Percentiles rank a stretch among this genome's conserved stretches.
These are phyloP conservation scores for Xestia rhomboidea DNA, from an alignment of 2,888 invertebrate genomes.

Conservation along the genomic window DNA sequence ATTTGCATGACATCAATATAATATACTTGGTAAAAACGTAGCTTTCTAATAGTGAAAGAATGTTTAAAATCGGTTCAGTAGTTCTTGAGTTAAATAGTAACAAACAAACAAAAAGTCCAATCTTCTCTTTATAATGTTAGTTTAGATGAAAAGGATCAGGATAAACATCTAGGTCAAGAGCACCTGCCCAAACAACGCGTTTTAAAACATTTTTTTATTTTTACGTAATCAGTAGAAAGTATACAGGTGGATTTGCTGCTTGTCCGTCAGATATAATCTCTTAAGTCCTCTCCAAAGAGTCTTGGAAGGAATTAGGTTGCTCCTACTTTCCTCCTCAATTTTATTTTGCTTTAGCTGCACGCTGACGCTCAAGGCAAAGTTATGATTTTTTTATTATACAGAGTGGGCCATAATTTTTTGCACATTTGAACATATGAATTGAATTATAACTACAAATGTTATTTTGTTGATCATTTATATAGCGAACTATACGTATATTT, in stretches of 20 bases:
- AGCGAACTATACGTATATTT: too few relatives aligned
- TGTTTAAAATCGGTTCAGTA: too few relatives aligned
- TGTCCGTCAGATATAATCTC: constrained; percentile 44
- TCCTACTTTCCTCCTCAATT: constrained; percentile 35
- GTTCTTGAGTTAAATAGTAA: too few relatives aligned
- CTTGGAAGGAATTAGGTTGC: constrained; percentile 33
- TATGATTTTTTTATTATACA: constrained; percentile 4
- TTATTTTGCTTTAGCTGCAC: constrained; percentile 18
- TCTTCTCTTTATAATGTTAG: too few relatives aligned
- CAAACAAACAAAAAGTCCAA: too few relatives aligned
- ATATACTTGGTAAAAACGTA: too few relatives aligned
- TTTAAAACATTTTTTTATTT: neutral
- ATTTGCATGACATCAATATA: too few relatives aligned
- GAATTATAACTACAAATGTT: too few relatives aligned
- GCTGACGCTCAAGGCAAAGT: constrained; percentile 8
- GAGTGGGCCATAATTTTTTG: too few relatives aligned
- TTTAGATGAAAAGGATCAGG: neutral
- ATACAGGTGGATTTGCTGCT: constrained; percentile 37
- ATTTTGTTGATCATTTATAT: too few relatives aligned
- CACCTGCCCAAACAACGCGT: neutral
- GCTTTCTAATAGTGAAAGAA: too few relatives aligned
- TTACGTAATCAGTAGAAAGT: constrained; percentile 3
- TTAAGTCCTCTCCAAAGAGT: constrained; percentile 35
- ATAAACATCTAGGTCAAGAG: neutral
- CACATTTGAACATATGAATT: too few relatives aligned